Conservation (phyloP, 2,113 vertebrate genomes). For the Antidorcas marsupialis region DNA sequence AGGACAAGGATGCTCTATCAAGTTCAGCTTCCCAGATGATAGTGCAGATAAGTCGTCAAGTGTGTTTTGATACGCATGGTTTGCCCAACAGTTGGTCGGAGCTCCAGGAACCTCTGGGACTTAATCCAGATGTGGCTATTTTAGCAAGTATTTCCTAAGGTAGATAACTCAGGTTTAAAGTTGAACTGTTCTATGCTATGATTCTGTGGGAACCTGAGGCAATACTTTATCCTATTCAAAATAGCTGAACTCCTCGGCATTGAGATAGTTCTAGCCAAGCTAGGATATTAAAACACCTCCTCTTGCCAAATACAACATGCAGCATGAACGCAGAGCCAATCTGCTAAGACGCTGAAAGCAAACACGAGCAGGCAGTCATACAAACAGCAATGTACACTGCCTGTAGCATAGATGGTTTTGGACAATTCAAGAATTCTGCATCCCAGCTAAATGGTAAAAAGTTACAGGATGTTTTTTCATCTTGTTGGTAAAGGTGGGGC, state of each 20-base stretch:
- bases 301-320: conserved; percentile 48
- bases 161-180: conserved; percentile 41
- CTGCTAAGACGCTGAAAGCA: conserved; percentile 42
- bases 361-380: background rate
- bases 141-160: background rate
- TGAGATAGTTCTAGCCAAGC: conserved; percentile 45
- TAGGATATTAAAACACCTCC: conserved; percentile 46
- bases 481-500: background rate
- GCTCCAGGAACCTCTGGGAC: background rate
- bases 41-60: background rate
- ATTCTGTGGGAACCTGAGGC: conserved; percentile 46
- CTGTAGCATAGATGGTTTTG: background rate
- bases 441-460: background rate
- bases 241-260: conserved; percentile 19
- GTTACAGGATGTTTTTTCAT: conserved; percentile 7
- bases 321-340: conserved; percentile 15
- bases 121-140: conserved; percentile 9
- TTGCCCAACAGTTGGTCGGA: conserved; percentile 5
- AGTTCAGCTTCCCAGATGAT: background rate
- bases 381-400: background rate
- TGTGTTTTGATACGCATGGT: background rate
- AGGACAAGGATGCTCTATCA: background rate
- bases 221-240: conserved; percentile 54
- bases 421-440: background rate
- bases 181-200: background rate